These are phyloP conservation scores for Serinus canaria DNA, from an alignment of 2,113 vertebrate species.

Conservation along the genomic window DNA sequence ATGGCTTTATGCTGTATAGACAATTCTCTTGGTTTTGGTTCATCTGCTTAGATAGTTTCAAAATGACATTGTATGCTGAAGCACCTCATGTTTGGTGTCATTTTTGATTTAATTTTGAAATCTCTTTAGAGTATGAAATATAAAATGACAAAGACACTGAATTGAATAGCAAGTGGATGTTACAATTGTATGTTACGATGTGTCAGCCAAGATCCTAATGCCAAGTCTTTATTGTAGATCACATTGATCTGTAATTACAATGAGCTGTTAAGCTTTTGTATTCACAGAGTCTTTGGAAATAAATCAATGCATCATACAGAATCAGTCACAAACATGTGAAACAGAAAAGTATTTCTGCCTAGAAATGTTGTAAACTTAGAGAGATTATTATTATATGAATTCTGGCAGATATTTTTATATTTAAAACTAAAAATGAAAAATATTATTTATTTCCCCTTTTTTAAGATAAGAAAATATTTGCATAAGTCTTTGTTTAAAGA, in stretches of 20 bases:
- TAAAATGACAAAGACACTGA: constrained; percentile 17
- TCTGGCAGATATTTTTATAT: neutral
- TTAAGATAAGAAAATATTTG: neutral
- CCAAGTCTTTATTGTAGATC: constrained; percentile 11
- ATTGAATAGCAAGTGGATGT: constrained; percentile 8
- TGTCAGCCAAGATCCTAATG: neutral
- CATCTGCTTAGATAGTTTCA: constrained; percentile 9
- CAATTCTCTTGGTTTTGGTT: neutral
- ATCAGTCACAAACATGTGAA: neutral
- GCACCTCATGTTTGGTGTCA: neutral
- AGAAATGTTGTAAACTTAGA: neutral
- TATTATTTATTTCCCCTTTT: neutral
- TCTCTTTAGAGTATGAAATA: constrained; percentile 9
- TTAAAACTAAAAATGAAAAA: neutral
- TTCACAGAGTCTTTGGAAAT: neutral
- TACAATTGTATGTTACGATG: neutral
- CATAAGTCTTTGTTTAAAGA: neutral
- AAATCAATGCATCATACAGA: neutral
- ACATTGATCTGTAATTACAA: neutral
- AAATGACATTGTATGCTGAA: constrained; percentile 19
- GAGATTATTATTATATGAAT: neutral
- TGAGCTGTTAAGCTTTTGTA: neutral
- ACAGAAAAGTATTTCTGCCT: neutral
- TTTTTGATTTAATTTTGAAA: constrained; percentile 45
- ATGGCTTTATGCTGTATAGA: constrained; percentile 28